These are phyloP conservation scores for Thecophora atra DNA, from an alignment of 2,888 invertebrate genomes.

Conservation along the genomic window DNA sequence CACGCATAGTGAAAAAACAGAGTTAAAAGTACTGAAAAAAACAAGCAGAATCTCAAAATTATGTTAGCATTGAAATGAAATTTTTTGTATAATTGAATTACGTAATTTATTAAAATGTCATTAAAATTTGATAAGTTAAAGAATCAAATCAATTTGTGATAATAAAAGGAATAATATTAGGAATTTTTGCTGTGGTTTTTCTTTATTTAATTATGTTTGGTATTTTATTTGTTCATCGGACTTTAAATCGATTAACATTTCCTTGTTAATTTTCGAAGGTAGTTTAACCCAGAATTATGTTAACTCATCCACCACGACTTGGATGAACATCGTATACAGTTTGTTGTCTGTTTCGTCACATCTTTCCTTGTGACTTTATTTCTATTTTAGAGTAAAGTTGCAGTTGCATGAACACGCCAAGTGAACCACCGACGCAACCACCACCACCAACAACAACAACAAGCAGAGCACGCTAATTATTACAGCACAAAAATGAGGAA, in stretches of 20 bases:
- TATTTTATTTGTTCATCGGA: constrained; percentile 2
- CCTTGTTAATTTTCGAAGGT: constrained; percentile 25
- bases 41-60: neutral
- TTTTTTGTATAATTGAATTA: neutral
- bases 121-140: too few relatives aligned
- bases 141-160: neutral
- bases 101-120: neutral
- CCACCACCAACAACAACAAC: constrained; percentile 14
- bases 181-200: too few relatives aligned
- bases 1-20: too few relatives aligned
- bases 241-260: constrained; percentile 25
- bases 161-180: too few relatives aligned
- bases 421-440: neutral
- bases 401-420: neutral
- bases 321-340: too few relatives aligned
- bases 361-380: neutral
- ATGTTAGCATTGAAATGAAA: neutral
- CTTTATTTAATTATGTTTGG: neutral
- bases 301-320: constrained; percentile 21
- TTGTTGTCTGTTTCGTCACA: too few relatives aligned
- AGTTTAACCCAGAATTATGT: constrained; percentile 31
- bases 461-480: constrained; percentile 21
- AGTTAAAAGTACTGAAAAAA: too few relatives aligned
- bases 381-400: neutral
- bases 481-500: constrained; percentile 23